These are phyloP conservation scores for Drosophila obscura DNA, from an alignment of 1,140 invertebrate species.

Conservation along the genomic window DNA sequence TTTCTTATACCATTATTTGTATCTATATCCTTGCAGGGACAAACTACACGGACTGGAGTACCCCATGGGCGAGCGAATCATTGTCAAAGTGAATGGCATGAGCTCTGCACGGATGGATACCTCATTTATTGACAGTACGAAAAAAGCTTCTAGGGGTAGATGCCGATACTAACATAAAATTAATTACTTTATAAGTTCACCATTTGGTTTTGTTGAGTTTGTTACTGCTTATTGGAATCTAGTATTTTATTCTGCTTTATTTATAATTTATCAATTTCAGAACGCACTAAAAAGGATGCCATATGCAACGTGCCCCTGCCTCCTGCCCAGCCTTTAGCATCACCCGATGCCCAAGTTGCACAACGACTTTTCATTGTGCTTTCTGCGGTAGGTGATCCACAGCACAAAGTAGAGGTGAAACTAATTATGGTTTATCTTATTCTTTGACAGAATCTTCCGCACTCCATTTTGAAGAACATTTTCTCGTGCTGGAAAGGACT, in stretches of 20 bases:
- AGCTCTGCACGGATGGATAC: conserved; percentile 79
- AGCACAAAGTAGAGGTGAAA: not conserved
- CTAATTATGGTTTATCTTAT: conserved; percentile 85
- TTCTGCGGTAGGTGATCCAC: conserved; percentile 56
- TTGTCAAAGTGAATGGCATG: conserved; percentile 88
- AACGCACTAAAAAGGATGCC: conserved; percentile 80
- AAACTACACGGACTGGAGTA: conserved; percentile 95
- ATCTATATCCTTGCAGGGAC: conserved; percentile 85
- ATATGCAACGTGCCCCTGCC: conserved; percentile 89
- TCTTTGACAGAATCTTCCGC: conserved; percentile 91
- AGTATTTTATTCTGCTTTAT: not conserved
- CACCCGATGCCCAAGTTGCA: conserved; percentile 87
- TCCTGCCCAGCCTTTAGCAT: conserved; percentile 89
- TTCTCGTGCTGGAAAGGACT: conserved; percentile 97
- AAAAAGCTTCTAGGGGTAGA: not conserved
- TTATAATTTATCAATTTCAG: conserved; percentile 32
- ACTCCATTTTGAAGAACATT: conserved; percentile 92
- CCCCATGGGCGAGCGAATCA: conserved; percentile 91
- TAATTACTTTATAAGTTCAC: too few relatives aligned
- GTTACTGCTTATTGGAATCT: not conserved
- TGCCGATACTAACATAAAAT: not conserved
- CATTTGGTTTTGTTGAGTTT: not conserved
- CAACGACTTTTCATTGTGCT: conserved; percentile 82
- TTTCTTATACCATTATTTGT: not conserved
- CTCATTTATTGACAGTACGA: conserved; percentile 79